Evolutionary conservation across 2,888 invertebrate genomes (phyloP), one percentile per base, ranked within the genome.

Genomic region (Acleris laterana): DNA sequence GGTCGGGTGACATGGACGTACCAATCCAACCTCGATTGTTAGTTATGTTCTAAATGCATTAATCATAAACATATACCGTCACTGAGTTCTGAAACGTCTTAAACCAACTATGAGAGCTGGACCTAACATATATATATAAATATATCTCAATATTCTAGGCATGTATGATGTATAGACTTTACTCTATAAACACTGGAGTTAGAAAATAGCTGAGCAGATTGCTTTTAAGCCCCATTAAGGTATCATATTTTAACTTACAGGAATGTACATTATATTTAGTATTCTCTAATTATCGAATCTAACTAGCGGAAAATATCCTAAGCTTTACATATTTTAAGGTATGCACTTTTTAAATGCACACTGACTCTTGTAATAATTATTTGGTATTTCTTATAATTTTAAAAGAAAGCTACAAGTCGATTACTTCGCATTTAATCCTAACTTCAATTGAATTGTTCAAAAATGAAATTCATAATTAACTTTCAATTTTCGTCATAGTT

Each of bases 301-400:
- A 83, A 76, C 85, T 86, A 87, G 80, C 84, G 82, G 82, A 77
- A 79, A 73, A 71, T 78, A 77, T 71, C 76, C 80, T 86, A 83
- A 71, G 48, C 57, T 71, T 72, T 72, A 69, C 73, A 71, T 76
- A 71, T 74, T 72, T 77, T 72, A 64, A 73, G 72, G 82, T 80
- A 83, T 81, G 84, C 88, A 87, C 82, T 89, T 87, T 72, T 76
- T 76, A 88, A 89, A 88, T 84, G 87, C 87, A 83, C 74, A 85
- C 79, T 78, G 81, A 85, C 79, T 87, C 88, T 88, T 66, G 44
- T 48, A 61, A 66, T 65, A 22, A 61, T 62, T 62, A 62, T 66
- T 66, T 66, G 66, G 66, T 66, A 66, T 62, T 52, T 44, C 65
- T 66, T 62, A 66, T 51, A 42, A 61, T 48, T 60, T 59, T 59